A percentile compares a stretch with the other conserved stretches of the same genome.
Evolutionary conservation across 2,797 vertebrate species (phyloP).

Genomic region (Eupleurogrammus muticus): DNA sequence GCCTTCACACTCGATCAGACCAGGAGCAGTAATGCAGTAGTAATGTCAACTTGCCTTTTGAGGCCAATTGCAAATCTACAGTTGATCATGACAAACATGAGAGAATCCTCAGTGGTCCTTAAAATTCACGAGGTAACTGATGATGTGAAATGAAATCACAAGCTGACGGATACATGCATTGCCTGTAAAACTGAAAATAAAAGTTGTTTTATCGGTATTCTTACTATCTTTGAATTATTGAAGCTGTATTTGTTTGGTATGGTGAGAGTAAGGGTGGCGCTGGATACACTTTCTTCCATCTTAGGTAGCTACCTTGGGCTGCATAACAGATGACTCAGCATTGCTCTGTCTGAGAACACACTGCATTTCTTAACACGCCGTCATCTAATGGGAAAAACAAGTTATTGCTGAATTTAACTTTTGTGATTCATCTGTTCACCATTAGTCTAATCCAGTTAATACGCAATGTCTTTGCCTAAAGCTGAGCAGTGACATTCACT

Average conservation of each 20-base stretch:
- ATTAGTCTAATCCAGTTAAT: not conserved
- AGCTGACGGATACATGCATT: slow-evolving; percentile 4
- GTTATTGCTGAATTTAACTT: not conserved
- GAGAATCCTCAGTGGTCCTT: slow-evolving; percentile 7
- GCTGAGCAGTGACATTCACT: not conserved
- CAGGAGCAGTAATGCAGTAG: not conserved
- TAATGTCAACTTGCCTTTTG: slow-evolving; percentile 29
- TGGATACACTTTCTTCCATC: not conserved
- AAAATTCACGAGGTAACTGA: slow-evolving; percentile 1
- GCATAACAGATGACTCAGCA: not conserved
- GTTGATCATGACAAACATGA: slow-evolving; percentile 33
- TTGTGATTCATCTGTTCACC: not conserved
- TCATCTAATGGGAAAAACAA: not conserved
- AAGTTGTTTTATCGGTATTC: slow-evolving; percentile 24
- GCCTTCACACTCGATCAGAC: not conserved
- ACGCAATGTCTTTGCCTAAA: not conserved
- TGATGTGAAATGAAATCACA: not conserved
- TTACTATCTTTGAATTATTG: not conserved
- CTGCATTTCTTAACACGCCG: not conserved
- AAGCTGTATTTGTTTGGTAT: not conserved
- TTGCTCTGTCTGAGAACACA: not conserved
- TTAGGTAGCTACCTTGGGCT: not conserved
- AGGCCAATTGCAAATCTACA: slow-evolving; percentile 10
- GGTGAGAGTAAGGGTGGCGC: not conserved
- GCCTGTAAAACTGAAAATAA: slow-evolving; percentile 59